Percentiles rank a stretch among this genome's conserved stretches.
phyloP scores from a whole-genome alignment of 2,113 vertebrate species.

The Chloropsis hardwickii region DNA sequence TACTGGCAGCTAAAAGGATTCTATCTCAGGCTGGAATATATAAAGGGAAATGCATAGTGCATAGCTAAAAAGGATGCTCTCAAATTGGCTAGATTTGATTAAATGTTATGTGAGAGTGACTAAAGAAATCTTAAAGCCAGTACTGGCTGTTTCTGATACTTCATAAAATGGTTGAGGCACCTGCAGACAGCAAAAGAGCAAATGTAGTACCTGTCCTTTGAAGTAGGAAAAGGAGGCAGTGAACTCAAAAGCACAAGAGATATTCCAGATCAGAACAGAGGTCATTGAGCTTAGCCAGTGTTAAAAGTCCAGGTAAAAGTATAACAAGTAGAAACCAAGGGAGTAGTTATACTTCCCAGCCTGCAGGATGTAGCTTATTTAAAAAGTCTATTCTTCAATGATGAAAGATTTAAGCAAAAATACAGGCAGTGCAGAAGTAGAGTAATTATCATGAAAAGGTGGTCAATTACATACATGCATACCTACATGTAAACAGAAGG shows the following conservation, averaged over 20 bases:
- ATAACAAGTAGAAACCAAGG: not conserved
- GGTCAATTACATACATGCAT: not conserved
- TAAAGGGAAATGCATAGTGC: not conserved
- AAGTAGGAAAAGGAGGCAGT: not conserved
- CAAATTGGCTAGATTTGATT: not conserved
- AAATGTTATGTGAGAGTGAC: not conserved
- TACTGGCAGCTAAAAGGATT: not conserved
- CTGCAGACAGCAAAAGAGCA: not conserved
- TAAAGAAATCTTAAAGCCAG: not conserved
- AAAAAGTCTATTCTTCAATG: not conserved
- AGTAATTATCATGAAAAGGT: rapidly evolving
- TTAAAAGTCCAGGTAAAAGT: not conserved
- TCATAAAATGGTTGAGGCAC: not conserved
- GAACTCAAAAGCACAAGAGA: not conserved
- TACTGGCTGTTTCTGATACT: not conserved
- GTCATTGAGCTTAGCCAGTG: not conserved
- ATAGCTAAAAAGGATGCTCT: not conserved
- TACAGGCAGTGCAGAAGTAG: not conserved
- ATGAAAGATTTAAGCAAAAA: not conserved
- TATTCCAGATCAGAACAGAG: not conserved
- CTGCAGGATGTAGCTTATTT: not conserved
- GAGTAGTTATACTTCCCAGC: not conserved
- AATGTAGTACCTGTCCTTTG: not conserved
- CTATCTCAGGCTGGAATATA: not conserved
- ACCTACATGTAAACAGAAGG: not conserved